Percentiles rank a stretch among this genome's conserved stretches.
Evolutionary conservation across 37 sponge, comb jelly and placozoan genomes (phyloP).

Genomic region (Cliona cf. orientalis): DNA sequence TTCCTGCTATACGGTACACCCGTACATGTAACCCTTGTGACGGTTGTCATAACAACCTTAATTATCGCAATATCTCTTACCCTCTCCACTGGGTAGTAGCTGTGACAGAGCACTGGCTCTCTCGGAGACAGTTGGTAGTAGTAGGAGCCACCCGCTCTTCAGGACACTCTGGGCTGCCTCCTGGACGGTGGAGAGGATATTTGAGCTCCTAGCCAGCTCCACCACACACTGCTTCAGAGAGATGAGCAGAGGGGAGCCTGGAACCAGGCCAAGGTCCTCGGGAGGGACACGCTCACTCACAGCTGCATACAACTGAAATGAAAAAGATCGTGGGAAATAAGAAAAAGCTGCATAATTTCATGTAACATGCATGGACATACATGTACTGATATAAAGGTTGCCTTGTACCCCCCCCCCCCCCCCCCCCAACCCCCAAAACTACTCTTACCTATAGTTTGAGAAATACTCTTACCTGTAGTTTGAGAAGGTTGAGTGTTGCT

Average conservation of each 20-base stretch:
- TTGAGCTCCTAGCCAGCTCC: constrained; percentile 72
- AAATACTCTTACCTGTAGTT: constrained; percentile 62
- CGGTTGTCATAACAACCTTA: too few relatives aligned
- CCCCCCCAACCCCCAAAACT: neutral
- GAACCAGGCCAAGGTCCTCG: constrained; percentile 44
- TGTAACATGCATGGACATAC: neutral
- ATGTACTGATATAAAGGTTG: too few relatives aligned
- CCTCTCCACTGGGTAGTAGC: constrained; percentile 69
- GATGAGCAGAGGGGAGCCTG: constrained; percentile 72
- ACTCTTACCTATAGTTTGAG: neutral
- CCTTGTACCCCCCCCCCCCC: too few relatives aligned
- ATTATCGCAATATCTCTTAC: constrained; percentile 25
- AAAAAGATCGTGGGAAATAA: neutral
- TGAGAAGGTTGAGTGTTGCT: constrained; percentile 75
- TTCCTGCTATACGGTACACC: too few relatives aligned
- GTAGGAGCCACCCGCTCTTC: constrained; percentile 78
- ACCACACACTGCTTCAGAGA: constrained; percentile 88
- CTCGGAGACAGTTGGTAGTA: constrained; percentile 89
- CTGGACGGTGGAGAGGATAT: constrained; percentile 77
- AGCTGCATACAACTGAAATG: constrained; percentile 78
- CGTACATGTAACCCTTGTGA: neutral
- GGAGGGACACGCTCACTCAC: constrained; percentile 56
- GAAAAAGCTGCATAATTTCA: neutral
- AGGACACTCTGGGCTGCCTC: constrained; percentile 80
- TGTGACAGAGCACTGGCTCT: constrained; percentile 79